Evolutionary conservation across 2,113 vertebrate genomes (phyloP).

Genomic region (Clupea harengus): DNA sequence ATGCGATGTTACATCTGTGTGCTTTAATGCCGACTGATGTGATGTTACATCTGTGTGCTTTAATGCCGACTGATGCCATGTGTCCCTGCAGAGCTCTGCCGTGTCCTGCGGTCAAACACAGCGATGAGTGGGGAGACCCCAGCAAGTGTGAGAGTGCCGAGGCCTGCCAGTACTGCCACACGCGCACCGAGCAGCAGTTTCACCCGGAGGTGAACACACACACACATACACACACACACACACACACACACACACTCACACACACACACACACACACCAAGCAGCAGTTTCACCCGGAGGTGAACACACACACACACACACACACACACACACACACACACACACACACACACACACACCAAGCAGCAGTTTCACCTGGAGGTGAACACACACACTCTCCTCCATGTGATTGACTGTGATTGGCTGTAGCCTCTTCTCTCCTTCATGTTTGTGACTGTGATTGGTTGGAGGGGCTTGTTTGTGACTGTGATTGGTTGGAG

Average conservation of each 20-base stretch:
- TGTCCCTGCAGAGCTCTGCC: conserved; percentile 80
- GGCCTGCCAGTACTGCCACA: conserved; percentile 94
- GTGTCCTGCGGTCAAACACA: conserved; percentile 93
- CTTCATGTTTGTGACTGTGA: background rate
- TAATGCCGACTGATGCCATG: background rate
- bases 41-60: too few relatives aligned
- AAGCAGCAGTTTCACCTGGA: conserved; percentile 98
- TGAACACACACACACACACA: conserved; percentile 74
- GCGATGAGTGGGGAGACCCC: conserved; percentile 97
- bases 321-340: conserved; percentile 95
- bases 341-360: conserved; percentile 95
- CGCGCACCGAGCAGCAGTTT: conserved; percentile 95
- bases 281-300: conserved; percentile 97
- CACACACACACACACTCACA: conserved; percentile 79
- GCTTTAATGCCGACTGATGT: too few relatives aligned
- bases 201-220: conserved; percentile 85
- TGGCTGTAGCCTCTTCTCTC: background rate
- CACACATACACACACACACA: conserved; percentile 91
- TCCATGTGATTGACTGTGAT: background rate
- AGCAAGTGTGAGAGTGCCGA: conserved; percentile 95
- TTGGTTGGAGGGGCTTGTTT: background rate
- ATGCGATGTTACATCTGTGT: too few relatives aligned
- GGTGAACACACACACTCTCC: conserved; percentile 64
- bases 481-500: background rate
- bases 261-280: conserved; percentile 56